These are phyloP conservation scores for Drosophila conformis DNA, from an alignment of 2,888 invertebrate genomes.

Conservation along the genomic window DNA sequence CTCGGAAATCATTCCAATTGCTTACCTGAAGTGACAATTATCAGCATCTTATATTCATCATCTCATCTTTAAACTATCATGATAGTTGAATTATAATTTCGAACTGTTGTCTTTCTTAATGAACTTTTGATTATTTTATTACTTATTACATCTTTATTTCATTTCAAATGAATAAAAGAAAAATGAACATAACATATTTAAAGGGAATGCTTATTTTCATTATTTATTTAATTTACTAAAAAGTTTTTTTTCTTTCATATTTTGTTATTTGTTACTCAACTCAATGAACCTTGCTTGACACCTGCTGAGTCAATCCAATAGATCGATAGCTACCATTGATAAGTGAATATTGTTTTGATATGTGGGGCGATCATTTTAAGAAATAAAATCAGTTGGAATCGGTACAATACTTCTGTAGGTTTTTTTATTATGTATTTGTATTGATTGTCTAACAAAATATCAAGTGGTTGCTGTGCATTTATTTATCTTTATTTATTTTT, in stretches of 20 bases:
- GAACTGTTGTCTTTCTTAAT: neutral
- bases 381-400: neutral
- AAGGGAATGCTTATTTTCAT: too few relatives aligned
- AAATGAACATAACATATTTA: too few relatives aligned
- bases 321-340: neutral
- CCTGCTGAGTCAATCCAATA: neutral
- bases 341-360: neutral
- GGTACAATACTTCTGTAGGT: neutral
- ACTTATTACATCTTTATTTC: too few relatives aligned
- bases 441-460: constrained; percentile 10
- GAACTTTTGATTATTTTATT: too few relatives aligned
- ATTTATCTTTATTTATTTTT: neutral
- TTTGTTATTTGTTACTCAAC: too few relatives aligned
- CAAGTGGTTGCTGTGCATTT: constrained; percentile 14
- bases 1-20: constrained; percentile 17
- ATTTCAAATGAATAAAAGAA: too few relatives aligned
- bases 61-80: neutral
- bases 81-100: neutral
- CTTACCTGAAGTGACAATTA: neutral
- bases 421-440: constrained; percentile 1
- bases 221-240: too few relatives aligned
- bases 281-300: neutral
- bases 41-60: neutral
- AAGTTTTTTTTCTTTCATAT: too few relatives aligned
- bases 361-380: neutral